phyloP scores from a whole-genome alignment of 2,113 vertebrate species.

The Vimba vimba region DNA sequence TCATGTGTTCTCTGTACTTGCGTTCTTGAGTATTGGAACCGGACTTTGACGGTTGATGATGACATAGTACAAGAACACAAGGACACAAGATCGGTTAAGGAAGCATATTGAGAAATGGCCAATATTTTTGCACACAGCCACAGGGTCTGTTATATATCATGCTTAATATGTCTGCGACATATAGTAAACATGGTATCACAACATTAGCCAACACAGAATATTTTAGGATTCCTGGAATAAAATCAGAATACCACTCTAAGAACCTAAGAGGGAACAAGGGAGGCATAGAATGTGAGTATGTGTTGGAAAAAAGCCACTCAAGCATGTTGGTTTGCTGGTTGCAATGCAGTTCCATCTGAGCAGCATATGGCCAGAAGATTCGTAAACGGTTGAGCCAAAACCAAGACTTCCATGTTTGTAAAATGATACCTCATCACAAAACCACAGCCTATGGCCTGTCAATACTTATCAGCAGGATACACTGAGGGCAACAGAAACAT shows the following conservation, averaged over 20 bases:
- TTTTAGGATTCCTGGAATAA: slow-evolving; percentile 21
- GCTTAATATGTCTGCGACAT: background rate
- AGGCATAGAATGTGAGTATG: background rate
- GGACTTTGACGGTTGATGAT: no score
- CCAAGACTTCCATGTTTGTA: slow-evolving; percentile 8
- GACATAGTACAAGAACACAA: no score
- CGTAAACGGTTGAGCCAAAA: slow-evolving; percentile 16
- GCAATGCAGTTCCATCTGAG: background rate
- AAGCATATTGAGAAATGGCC: no score
- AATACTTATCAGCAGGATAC: slow-evolving; percentile 27
- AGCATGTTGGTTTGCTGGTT: background rate
- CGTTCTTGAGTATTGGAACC: no score
- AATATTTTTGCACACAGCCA: background rate
- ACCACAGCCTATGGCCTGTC: slow-evolving; percentile 38
- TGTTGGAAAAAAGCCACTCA: slow-evolving; percentile 7
- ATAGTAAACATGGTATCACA: background rate
- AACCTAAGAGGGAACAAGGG: background rate
- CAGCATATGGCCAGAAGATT: slow-evolving; percentile 3
- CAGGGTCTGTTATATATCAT: slow-evolving; percentile 9
- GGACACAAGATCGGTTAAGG: no score
- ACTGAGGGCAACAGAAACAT: slow-evolving; percentile 13
- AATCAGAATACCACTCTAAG: background rate
- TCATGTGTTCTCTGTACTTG: no score
- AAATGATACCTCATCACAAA: slow-evolving; percentile 32
- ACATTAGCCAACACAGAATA: background rate